Evolutionary conservation across 2,797 vertebrate species (phyloP).

Genomic region (Crocodylus rhombifer): DNA sequence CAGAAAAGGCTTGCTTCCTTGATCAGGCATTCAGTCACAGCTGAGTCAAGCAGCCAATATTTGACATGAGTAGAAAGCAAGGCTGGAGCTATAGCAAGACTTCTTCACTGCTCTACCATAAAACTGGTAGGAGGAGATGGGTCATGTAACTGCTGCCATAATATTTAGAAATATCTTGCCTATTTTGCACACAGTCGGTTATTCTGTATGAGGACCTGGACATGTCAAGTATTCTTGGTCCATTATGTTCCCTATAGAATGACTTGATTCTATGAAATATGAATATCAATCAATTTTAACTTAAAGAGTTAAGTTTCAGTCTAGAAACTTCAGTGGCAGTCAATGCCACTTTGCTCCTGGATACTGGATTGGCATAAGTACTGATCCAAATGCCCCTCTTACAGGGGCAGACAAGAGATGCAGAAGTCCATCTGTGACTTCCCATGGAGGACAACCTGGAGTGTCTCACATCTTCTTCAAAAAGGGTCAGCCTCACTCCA

Average conservation of each 20-base stretch:
- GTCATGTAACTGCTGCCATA: not conserved
- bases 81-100: not conserved
- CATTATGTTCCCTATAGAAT: not conserved
- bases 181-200: not conserved
- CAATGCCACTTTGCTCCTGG: not conserved
- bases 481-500: not conserved
- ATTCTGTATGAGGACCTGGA: not conserved
- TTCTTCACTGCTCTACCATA: not conserved
- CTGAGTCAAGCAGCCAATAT: not conserved
- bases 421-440: not conserved
- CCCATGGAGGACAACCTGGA: fast-evolving
- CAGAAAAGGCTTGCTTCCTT: no score
- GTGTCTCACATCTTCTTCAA: not conserved
- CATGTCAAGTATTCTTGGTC: not conserved
- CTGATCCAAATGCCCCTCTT: not conserved
- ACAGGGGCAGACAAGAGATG: not conserved
- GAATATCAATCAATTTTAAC: not conserved
- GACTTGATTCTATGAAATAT: not conserved
- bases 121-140: not conserved
- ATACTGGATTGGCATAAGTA: not conserved
- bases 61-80: not conserved
- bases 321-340: not conserved
- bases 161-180: not conserved
- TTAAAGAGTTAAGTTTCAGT: not conserved
- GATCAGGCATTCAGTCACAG: no score